These are phyloP conservation scores for Drosophila emarginata DNA, from an alignment of 2,888 invertebrate genomes.

Conservation along the genomic window DNA sequence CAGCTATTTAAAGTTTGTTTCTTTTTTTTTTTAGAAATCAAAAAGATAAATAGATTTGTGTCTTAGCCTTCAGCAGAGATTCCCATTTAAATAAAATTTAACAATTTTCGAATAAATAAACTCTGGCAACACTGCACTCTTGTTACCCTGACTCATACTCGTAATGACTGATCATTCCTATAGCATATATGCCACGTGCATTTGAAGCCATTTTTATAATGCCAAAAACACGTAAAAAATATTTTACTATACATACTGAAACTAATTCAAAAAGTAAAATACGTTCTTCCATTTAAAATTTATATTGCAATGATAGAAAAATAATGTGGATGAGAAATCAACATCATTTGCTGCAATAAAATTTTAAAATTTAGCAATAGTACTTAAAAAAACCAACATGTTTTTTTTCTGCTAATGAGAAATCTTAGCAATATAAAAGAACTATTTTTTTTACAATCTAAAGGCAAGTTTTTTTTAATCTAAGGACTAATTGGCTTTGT, in stretches of 20 bases:
- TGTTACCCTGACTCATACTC: background rate
- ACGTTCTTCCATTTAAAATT: no score
- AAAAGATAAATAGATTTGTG: background rate
- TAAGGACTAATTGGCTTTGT: no score
- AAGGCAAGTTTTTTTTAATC: no score
- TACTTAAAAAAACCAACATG: no score
- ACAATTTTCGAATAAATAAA: background rate
- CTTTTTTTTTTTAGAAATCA: background rate
- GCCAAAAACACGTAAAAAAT: background rate
- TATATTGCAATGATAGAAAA: no score
- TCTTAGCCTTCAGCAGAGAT: background rate
- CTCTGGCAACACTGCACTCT: background rate
- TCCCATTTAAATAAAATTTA: background rate
- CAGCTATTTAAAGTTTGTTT: constrained; percentile 8
- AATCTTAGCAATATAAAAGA: no score
- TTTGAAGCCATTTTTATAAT: background rate
- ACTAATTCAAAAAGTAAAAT: background rate
- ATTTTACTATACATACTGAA: background rate
- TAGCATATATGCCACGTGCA: background rate
- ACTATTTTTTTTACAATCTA: no score
- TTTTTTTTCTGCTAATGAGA: no score
- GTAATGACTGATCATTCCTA: background rate
- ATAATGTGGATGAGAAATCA: no score
- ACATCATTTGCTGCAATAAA: no score
- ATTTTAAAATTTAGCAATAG: no score